phyloP scores from a whole-genome alignment of 2,888 invertebrate species.

The Alcis repandata region DNA sequence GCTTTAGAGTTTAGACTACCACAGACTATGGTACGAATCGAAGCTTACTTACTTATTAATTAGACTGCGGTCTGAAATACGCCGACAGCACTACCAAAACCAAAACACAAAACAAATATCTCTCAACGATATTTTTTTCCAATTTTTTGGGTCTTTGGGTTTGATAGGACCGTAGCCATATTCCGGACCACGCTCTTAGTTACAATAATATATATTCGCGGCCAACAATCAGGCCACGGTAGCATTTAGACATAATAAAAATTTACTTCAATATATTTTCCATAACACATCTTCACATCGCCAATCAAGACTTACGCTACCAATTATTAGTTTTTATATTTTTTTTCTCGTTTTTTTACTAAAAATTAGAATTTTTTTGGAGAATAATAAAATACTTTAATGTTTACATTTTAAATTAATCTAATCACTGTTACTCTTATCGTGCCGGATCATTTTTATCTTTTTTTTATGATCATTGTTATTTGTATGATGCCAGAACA shows the following conservation, averaged over 20 bases:
- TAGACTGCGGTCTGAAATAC: too few relatives aligned
- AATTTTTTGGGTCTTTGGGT: too few relatives aligned
- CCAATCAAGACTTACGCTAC: constrained; percentile 59
- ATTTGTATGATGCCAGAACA: too few relatives aligned
- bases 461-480: too few relatives aligned
- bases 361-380: constrained; percentile 52
- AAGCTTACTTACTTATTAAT: not conserved
- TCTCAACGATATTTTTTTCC: too few relatives aligned
- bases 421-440: constrained; percentile 50
- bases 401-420: constrained; percentile 49
- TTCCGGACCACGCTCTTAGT: not conserved
- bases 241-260: constrained; percentile 24
- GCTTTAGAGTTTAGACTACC: constrained; percentile 5
- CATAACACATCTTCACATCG: constrained; percentile 50
- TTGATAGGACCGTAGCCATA: too few relatives aligned
- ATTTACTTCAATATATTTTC: constrained; percentile 36
- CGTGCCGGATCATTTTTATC: constrained; percentile 33
- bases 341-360: constrained; percentile 54
- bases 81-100: too few relatives aligned
- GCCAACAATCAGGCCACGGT: constrained; percentile 2
- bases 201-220: constrained; percentile 2
- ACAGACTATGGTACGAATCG: constrained; percentile 14
- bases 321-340: constrained; percentile 54
- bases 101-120: too few relatives aligned
- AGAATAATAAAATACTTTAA: constrained; percentile 60